Conservation (phyloP, 2,113 vertebrate species). For the Argyrosomus japonicus region DNA sequence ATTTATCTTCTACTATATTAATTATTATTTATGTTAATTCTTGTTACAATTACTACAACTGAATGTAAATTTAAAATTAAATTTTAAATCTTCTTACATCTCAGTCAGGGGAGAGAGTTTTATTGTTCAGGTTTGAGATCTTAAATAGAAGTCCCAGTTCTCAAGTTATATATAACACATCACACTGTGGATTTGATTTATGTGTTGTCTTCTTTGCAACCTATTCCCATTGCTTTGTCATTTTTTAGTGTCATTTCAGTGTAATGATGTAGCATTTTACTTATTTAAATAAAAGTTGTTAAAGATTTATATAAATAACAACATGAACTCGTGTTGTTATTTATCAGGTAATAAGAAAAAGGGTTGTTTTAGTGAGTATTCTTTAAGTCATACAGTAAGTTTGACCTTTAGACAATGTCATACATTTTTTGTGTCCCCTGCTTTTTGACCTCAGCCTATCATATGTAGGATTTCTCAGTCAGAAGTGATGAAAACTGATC, state of each 20-base stretch:
- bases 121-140: not conserved
- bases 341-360: not conserved
- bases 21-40: not conserved
- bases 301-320: not conserved
- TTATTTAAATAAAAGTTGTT: not conserved
- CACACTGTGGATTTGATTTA: conserved; percentile 16
- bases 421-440: not conserved
- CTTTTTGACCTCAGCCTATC: not conserved
- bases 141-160: not conserved
- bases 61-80: not conserved
- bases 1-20: too few species aligned
- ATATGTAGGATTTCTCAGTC: not conserved
- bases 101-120: not conserved
- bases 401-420: conserved; percentile 65
- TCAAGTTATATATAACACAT: conserved; percentile 29
- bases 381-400: not conserved
- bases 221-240: not conserved
- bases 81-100: not conserved
- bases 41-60: not conserved
- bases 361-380: not conserved
- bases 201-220: conserved; percentile 6
- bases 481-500: not conserved
- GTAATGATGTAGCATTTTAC: not conserved
- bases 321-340: not conserved
- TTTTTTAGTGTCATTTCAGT: not conserved